phyloP scores from a whole-genome alignment of 2,113 vertebrate genomes.

The Triplophysa dalaica region DNA sequence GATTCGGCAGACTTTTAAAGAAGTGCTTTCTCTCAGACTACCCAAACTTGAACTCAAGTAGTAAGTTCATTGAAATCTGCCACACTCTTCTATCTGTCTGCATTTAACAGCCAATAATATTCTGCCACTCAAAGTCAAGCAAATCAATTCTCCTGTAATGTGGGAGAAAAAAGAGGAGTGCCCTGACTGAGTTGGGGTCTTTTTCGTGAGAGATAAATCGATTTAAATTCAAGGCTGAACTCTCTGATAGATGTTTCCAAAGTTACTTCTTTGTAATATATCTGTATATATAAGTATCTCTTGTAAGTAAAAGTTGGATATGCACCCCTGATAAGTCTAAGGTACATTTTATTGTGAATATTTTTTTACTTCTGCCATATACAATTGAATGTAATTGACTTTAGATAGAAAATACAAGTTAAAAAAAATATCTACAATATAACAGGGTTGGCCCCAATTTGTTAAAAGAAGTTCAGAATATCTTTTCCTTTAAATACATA shows the following conservation, averaged over 20 bases:
- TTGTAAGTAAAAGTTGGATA: too few species aligned
- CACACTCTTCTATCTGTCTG: background rate
- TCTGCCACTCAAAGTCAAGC: conserved; percentile 10
- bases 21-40: background rate
- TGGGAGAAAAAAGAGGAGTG: background rate
- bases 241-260: background rate
- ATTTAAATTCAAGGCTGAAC: background rate
- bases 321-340: too few species aligned
- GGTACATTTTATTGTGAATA: too few species aligned
- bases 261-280: background rate
- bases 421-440: too few species aligned
- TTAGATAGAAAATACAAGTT: too few species aligned
- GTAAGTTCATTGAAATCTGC: conserved; percentile 19
- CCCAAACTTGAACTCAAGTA: conserved; percentile 4
- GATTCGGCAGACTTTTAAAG: background rate
- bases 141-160: background rate
- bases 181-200: background rate
- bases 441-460: too few species aligned
- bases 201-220: background rate
- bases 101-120: conserved; percentile 22
- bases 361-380: too few species aligned
- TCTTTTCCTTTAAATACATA: background rate
- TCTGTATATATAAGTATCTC: too few species aligned
- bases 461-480: background rate
- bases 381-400: too few species aligned